Base-by-base conservation (phyloP, 1,140 invertebrate species). In the Papilio glaucus region DNA sequence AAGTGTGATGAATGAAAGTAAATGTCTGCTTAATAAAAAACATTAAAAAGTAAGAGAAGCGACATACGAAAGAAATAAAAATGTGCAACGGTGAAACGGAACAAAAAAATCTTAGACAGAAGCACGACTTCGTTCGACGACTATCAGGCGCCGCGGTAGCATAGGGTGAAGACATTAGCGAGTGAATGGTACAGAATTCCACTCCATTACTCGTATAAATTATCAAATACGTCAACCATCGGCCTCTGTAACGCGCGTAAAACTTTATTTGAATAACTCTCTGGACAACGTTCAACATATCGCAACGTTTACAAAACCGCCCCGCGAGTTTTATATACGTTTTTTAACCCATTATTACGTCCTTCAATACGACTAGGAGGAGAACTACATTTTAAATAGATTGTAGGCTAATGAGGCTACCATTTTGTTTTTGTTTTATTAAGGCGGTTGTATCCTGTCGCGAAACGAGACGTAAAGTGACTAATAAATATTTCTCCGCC, bases 221-320 rank as follows among this genome's bases (percentile, higher is more conserved):
- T 83, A 84, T 81, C 75, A 77, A 85, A 84, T 85, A 82, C 79
- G 80, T 82, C 78, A 81, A 53, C 75, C 53, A 37, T 21, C 39
- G 69, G 65, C 63, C 53, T 73, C 71, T 45, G 75, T 77, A 75
- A 81, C 71, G 61, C 57, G 80, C 76, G 78, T 87, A 82, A 81
- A 82, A 80, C 77, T 84, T 78, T 77, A 85, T 88, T 85, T 85
- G 82, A 85, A 88, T 86, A 86, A 81, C 80, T 82, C 71, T 81
- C 77, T 78, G 71, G 79, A 77, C 79, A 65, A 82, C 68, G 61
- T 70, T 70, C 67, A 29, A 67, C 72, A 72, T 67, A 71, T 75
- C 33, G 33, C 13, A 39, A 65, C 37, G 41, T 38, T 15, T 68
- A 45, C 21, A 45, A 26, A 62, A 53, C 60, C 38, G 60, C 15